Evolutionary conservation across 2,113 vertebrate genomes (phyloP).

Genomic region (Esox niger): DNA sequence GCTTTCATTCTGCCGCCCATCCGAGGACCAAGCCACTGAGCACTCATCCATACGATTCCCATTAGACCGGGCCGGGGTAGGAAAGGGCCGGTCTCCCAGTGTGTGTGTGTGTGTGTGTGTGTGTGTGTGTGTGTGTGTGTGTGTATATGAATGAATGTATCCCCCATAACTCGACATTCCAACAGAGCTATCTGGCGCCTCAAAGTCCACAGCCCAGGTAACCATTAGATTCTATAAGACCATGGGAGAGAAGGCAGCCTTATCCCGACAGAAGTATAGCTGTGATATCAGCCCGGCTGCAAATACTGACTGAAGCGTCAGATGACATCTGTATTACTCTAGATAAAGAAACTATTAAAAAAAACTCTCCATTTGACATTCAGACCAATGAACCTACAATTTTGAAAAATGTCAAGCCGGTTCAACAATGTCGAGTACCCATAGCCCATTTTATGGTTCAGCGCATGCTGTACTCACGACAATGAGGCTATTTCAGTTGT

Average conservation of each 20-base stretch:
- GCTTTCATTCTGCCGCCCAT: conserved; percentile 46
- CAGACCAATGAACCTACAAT: conserved; percentile 50
- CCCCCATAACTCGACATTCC: conserved; percentile 12
- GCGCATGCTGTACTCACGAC: too few relatives aligned
- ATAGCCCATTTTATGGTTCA: not conserved
- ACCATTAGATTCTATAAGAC: not conserved
- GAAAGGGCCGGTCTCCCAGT: conserved; percentile 29
- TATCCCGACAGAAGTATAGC: not conserved
- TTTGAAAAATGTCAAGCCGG: conserved; percentile 56
- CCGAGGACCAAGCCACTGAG: conserved; percentile 33
- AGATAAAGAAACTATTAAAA: too few relatives aligned
- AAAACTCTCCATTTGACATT: conserved; percentile 44
- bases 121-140: too few relatives aligned
- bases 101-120: too few relatives aligned
- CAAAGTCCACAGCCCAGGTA: not conserved
- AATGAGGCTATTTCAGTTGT: too few relatives aligned
- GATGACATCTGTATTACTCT: too few relatives aligned
- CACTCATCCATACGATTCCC: conserved; percentile 62
- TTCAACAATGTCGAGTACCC: not conserved
- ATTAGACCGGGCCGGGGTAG: conserved; percentile 56
- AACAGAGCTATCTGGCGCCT: conserved; percentile 11
- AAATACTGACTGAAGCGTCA: not conserved
- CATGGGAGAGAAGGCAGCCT: not conserved
- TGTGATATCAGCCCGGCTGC: not conserved
- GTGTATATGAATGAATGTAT: too few relatives aligned